Percentiles rank a stretch among this genome's conserved stretches.
Evolutionary conservation across 2,888 invertebrate genomes (phyloP).

Genomic region (Dryobota labecula): DNA sequence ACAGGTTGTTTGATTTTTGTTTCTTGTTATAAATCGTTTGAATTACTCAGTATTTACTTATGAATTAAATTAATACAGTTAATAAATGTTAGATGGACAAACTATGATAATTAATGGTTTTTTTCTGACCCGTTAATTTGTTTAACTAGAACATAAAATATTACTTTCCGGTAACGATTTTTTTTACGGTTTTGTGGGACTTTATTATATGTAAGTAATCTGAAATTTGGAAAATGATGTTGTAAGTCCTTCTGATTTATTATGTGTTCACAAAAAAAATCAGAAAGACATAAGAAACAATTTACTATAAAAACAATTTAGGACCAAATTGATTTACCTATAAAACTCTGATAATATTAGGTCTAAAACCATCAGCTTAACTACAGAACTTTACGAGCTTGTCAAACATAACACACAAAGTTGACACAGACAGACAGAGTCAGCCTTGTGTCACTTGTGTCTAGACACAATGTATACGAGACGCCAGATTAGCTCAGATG

Average conservation of each 20-base stretch:
- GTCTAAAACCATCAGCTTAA: conserved; percentile 17
- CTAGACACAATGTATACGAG: conserved; percentile 62
- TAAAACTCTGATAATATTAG: conserved; percentile 6
- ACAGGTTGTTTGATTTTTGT: conserved; percentile 71
- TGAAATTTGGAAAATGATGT: background rate
- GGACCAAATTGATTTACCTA: background rate
- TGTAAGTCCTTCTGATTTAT: background rate
- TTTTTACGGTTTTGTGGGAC: background rate
- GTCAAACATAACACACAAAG: conserved; percentile 71
- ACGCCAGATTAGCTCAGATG: conserved; percentile 54
- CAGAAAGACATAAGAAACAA: background rate
- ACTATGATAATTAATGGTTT: background rate
- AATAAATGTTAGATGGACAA: background rate
- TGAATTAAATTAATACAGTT: background rate
- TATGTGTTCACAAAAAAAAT: too few species aligned
- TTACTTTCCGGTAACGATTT: too few species aligned
- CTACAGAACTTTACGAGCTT: conserved; percentile 67
- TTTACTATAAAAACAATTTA: background rate
- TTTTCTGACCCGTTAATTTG: background rate
- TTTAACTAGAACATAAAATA: background rate
- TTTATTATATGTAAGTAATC: background rate
- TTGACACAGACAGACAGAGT: conserved; percentile 70
- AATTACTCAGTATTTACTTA: background rate
- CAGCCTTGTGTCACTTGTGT: conserved; percentile 33
- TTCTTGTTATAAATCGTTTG: too few species aligned